These are phyloP conservation scores for Mesitornis unicolor DNA, from an alignment of 2,113 vertebrate species.

Conservation along the genomic window DNA sequence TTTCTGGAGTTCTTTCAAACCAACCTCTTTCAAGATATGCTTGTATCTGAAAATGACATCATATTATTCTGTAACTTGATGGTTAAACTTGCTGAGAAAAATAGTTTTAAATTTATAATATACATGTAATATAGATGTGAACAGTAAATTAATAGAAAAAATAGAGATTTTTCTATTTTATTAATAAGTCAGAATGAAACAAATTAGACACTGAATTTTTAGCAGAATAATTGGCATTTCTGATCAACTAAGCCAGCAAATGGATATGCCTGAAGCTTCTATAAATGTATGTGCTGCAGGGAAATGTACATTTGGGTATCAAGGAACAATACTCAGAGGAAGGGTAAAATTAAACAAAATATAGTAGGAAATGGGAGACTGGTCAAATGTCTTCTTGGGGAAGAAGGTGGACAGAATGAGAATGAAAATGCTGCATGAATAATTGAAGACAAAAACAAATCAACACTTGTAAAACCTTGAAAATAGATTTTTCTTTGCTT, in stretches of 20 bases:
- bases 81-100: neutral
- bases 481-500: too few relatives aligned
- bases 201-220: neutral
- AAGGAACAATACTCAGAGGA: neutral
- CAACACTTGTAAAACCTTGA: neutral
- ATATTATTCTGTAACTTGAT: neutral
- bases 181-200: neutral
- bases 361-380: neutral
- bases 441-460: neutral
- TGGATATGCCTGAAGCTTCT: neutral
- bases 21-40: neutral
- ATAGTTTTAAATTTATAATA: neutral
- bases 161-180: neutral
- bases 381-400: neutral
- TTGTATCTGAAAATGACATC: neutral
- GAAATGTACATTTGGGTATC: neutral
- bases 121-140: neutral
- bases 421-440: neutral
- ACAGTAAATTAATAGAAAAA: neutral
- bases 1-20: neutral
- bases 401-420: neutral
- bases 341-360: neutral
- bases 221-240: neutral
- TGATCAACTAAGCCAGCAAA: neutral
- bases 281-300: fast-evolving